A percentile compares a stretch with the other conserved stretches of the same genome.
Conservation (phyloP, 2,888 invertebrate genomes). For the Monochamus alternatus region DNA sequence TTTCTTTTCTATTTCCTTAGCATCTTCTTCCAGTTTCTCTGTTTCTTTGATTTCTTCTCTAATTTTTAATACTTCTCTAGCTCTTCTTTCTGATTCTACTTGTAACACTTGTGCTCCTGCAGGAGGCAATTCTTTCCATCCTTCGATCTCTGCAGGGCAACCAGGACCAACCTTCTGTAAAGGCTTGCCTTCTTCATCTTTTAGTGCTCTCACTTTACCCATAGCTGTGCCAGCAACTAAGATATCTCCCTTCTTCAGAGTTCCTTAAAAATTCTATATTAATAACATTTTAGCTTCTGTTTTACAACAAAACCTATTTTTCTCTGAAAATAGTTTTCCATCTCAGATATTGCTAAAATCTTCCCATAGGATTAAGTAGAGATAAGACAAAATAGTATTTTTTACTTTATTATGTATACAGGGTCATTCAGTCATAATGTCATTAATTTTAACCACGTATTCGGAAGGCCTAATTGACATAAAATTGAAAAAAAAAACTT, state of each 20-base stretch:
- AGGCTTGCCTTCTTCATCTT: constrained; percentile 82
- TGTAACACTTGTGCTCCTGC: constrained; percentile 89
- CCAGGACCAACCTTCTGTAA: constrained; percentile 83
- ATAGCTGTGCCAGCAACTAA: constrained; percentile 89
- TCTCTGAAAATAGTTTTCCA: too few relatives aligned
- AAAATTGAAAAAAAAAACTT: too few relatives aligned
- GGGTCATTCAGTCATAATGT: too few relatives aligned
- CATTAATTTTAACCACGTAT: too few relatives aligned
- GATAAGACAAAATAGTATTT: neutral
- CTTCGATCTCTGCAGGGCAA: constrained; percentile 88
- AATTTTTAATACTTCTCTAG: constrained; percentile 62
- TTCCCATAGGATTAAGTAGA: too few relatives aligned
- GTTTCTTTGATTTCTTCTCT: constrained; percentile 75
- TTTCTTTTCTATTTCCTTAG: constrained; percentile 77
- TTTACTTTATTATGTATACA: too few relatives aligned
- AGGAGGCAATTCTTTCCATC: constrained; percentile 92
- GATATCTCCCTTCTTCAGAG: constrained; percentile 82
- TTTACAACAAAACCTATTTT: too few relatives aligned
- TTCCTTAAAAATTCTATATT: constrained; percentile 73
- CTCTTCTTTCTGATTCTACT: constrained; percentile 73
- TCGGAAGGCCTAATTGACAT: too few relatives aligned
- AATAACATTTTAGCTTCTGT: neutral
- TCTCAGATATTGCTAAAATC: too few relatives aligned
- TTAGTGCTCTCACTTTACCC: constrained; percentile 88
- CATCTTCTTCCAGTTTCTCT: constrained; percentile 78